Percentiles rank a stretch among this genome's conserved stretches.
These are phyloP conservation scores for Nanger granti DNA, from an alignment of 2,113 vertebrate species.

Conservation along the genomic window DNA sequence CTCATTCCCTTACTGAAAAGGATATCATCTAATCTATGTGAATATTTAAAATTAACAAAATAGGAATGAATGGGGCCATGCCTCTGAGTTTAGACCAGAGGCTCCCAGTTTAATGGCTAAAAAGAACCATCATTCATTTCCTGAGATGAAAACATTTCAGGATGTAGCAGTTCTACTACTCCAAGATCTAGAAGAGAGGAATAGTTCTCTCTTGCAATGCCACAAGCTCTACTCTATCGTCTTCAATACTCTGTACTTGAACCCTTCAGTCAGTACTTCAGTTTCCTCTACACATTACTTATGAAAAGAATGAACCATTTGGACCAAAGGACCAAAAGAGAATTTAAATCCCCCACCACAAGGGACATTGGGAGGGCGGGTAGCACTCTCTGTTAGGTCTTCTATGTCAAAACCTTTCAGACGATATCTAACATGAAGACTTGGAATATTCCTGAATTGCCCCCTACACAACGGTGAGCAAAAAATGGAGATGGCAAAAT, in stretches of 20 bases:
- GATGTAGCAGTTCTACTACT: background rate
- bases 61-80: background rate
- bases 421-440: background rate
- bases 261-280: background rate
- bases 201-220: background rate
- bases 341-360: background rate
- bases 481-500: background rate
- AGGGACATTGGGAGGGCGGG: rapidly evolving
- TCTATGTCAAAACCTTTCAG: background rate
- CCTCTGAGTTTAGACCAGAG: background rate
- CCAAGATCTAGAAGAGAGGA: background rate
- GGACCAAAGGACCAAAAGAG: background rate
- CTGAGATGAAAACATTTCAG: background rate
- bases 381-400: background rate
- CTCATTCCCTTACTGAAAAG: background rate
- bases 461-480: background rate
- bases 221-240: no score
- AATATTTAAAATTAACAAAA: background rate
- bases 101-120: background rate
- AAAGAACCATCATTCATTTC: background rate
- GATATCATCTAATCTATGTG: background rate
- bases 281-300: background rate
- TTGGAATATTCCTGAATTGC: background rate
- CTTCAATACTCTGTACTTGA: background rate
- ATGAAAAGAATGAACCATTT: background rate